Percentiles rank a stretch among this genome's conserved stretches.
Evolutionary conservation across 2,113 vertebrate species (phyloP).

Genomic region (Myotis davidii): DNA sequence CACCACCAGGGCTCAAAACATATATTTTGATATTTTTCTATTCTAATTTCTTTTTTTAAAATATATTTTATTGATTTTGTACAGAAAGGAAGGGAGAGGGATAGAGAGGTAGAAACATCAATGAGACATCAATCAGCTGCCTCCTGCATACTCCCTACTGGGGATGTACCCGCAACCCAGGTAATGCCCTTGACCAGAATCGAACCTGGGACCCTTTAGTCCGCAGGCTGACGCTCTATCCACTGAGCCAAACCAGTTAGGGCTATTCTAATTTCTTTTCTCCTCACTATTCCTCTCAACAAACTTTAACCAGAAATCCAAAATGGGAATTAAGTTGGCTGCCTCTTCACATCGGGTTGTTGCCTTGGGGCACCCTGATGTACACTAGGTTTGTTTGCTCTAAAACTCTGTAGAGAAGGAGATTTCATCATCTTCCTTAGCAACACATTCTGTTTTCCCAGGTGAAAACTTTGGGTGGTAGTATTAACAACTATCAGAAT

Average conservation of each 20-base stretch:
- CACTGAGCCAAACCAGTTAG: too few species aligned
- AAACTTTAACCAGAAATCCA: not conserved
- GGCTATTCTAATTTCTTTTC: not conserved
- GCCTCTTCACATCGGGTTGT: not conserved
- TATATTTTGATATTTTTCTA: not conserved
- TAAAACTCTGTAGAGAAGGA: not conserved
- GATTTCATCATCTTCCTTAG: constrained; percentile 7
- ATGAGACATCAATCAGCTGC: too few species aligned
- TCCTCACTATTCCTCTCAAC: not conserved
- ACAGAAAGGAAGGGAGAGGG: too few species aligned
- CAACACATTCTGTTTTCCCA: constrained; percentile 7
- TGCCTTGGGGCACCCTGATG: not conserved
- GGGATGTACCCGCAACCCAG: too few species aligned
- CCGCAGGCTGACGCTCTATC: too few species aligned
- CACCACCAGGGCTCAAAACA: not conserved
- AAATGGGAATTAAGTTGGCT: not conserved
- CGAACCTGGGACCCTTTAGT: too few species aligned
- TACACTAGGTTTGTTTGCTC: not conserved
- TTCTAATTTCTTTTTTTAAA: too few species aligned
- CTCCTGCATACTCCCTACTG: too few species aligned
- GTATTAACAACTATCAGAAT: not conserved
- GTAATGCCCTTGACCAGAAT: too few species aligned
- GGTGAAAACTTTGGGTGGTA: not conserved
- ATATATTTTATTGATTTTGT: too few species aligned
- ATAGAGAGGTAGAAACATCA: too few species aligned